Base-by-base conservation (phyloP, 2,888 invertebrate species). In the Teleogryllus oceanicus region DNA sequence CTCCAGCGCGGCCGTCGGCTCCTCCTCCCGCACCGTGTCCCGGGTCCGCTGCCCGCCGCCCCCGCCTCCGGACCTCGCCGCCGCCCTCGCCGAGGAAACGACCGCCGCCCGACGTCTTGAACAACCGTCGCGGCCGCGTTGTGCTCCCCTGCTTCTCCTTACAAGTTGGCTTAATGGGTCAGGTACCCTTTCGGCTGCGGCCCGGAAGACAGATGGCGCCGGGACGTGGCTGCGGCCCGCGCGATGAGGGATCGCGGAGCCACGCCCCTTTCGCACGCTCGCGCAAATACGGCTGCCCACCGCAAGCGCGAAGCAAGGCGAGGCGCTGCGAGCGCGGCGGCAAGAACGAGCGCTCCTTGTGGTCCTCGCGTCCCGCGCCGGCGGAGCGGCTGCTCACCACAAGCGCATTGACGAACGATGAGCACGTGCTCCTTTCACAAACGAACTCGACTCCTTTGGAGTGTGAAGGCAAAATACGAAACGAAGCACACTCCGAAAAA, bases 111-210 rank as follows among this genome's bases (percentile, higher is more conserved):
- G n/a, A 8, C 37, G 37, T 8, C 37, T 37, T 8, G 37, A 37
- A 37, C 37, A 37, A 37, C 37, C 37, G 37, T 8, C 37, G 37
- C 37, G 8, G 37, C 37, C 37, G 37, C 37, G 37, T 37, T 37
- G 37, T 8, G 37, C 37, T 8, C 37, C 37, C 37, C 37, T 8
- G 37, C 37, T 37, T 12, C 62, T 13, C 62, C n/a, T 62, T 62
- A 16, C 62, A 62, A 62, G 62, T 62, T 62, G 62, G 62, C 62
- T 62, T 62, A 62, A 62, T 62, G 62, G 62, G 62, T 62, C 62
- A 62, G 62, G 62, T 62, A 62, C 62, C 37, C 37, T 62, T 62
- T n/a, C 62, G 16, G 62, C 62, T 62, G 8, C 62, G 16, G n/a
- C 62, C 37, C 62, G 62, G 13, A 62, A 62, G 62, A 62, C 62